phyloP scores from a whole-genome alignment of 2,888 invertebrate species.

The Caenorhabditis sp. region DNA sequence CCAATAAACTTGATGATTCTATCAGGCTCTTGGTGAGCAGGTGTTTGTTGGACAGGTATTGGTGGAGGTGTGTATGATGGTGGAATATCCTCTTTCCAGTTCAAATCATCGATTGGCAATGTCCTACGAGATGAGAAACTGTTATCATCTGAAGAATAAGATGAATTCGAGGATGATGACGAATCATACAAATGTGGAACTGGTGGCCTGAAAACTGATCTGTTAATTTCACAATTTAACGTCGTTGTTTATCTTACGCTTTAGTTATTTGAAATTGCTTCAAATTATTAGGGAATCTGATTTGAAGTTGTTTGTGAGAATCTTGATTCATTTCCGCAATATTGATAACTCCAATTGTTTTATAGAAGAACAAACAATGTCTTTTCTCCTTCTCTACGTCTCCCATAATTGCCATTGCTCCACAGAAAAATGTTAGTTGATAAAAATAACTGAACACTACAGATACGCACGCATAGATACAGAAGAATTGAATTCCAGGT shows the following conservation, averaged over 20 bases:
- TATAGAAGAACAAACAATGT: constrained; percentile 77
- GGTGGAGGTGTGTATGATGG: constrained; percentile 8
- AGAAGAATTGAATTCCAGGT: constrained; percentile 91
- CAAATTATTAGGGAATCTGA: constrained; percentile 9
- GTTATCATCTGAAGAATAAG: constrained; percentile 25
- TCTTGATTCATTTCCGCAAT: constrained; percentile 38
- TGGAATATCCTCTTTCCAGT: constrained; percentile 14
- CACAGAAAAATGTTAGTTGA: constrained; percentile 86
- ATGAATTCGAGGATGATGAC: constrained; percentile 15
- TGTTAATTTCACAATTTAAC: neutral
- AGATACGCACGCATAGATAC: constrained; percentile 90
- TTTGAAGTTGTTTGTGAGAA: constrained; percentile 25
- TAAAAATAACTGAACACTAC: constrained; percentile 88
- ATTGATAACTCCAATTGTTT: constrained; percentile 34
- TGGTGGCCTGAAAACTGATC: neutral
- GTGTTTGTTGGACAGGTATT: constrained; percentile 2
- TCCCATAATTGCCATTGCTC: constrained; percentile 87
- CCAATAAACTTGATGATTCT: constrained; percentile 57
- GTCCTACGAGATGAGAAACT: constrained; percentile 46
- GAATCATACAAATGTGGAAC: constrained; percentile 8
- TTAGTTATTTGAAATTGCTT: constrained; percentile 20
- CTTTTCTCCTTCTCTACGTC: constrained; percentile 86
- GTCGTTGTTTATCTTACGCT: constrained; percentile 7
- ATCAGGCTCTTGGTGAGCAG: constrained; percentile 24
- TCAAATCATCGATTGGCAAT: constrained; percentile 17